Evolutionary conservation across 2,888 invertebrate genomes (phyloP).

Genomic region (Melieria crassipennis): DNA sequence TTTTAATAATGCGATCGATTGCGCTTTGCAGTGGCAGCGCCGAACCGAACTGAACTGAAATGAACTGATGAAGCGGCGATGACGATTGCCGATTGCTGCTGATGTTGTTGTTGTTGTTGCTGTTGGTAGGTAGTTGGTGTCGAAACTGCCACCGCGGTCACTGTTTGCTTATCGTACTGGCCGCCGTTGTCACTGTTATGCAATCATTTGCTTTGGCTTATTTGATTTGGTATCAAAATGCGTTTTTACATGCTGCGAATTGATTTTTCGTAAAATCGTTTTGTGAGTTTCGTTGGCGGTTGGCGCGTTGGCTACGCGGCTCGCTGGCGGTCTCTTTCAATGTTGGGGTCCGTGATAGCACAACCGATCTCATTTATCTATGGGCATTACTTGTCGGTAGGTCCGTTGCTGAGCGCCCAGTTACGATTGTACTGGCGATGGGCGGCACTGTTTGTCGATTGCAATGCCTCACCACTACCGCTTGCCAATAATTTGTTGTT

Average conservation of each 20-base stretch:
- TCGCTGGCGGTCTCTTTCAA: neutral
- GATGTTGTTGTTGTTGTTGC: neutral
- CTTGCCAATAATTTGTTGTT: neutral
- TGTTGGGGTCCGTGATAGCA: neutral
- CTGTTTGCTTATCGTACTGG: too few relatives aligned
- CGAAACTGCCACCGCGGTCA: conserved; percentile 17
- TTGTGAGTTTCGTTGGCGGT: conserved; percentile 5
- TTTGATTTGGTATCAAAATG: conserved; percentile 15
- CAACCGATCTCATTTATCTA: neutral
- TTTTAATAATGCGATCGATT: too few relatives aligned
- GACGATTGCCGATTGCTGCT: too few relatives aligned
- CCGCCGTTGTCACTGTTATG: conserved; percentile 39
- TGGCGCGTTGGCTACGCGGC: too few relatives aligned
- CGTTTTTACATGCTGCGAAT: neutral
- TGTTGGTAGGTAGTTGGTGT: conserved; percentile 39
- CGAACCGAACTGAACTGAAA: too few relatives aligned
- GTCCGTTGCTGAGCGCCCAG: neutral
- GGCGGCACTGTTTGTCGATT: neutral
- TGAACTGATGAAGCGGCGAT: too few relatives aligned
- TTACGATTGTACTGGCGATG: neutral
- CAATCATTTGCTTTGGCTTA: conserved; percentile 39
- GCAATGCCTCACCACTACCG: neutral
- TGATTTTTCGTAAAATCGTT: neutral
- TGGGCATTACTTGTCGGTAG: neutral
- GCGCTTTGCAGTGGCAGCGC: too few relatives aligned